Conservation (phyloP, 1,140 invertebrate species). For the Trinorchestia longiramus region DNA sequence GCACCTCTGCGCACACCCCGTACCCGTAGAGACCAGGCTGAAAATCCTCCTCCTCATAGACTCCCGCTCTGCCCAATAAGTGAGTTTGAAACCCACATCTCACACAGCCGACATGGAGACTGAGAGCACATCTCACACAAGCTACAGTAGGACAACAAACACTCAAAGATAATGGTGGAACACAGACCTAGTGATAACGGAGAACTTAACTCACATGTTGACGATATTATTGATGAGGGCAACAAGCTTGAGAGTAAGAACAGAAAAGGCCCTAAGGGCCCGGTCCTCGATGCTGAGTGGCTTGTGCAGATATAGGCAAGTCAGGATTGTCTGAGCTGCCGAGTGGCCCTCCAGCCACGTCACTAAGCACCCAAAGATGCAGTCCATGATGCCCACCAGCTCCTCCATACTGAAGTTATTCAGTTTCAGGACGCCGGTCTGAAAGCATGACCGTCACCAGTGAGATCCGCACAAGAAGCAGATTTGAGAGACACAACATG, state of each 20-base stretch:
- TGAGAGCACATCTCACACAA: neutral
- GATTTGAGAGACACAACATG: too few relatives aligned
- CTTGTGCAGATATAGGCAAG: slow-evolving; percentile 94
- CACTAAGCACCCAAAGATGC: slow-evolving; percentile 90
- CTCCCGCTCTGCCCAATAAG: slow-evolving; percentile 76
- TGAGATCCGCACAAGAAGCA: too few relatives aligned
- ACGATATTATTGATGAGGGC: slow-evolving; percentile 92
- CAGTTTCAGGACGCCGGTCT: slow-evolving; percentile 80
- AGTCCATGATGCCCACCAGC: slow-evolving; percentile 88
- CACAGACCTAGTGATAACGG: neutral
- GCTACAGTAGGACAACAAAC: neutral
- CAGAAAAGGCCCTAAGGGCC: slow-evolving; percentile 86
- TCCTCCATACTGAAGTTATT: slow-evolving; percentile 75
- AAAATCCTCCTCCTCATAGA: slow-evolving; percentile 92
- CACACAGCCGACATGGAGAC: neutral
- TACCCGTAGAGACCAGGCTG: slow-evolving; percentile 94
- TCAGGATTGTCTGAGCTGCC: slow-evolving; percentile 96
- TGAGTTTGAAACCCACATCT: neutral
- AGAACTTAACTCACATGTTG: slow-evolving; percentile 76
- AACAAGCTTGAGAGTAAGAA: slow-evolving; percentile 89
- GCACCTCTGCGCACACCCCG: slow-evolving; percentile 84
- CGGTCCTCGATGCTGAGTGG: slow-evolving; percentile 86
- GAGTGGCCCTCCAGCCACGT: slow-evolving; percentile 96
- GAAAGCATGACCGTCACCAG: neutral
- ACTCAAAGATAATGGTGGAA: neutral